Percentiles rank a stretch among this genome's conserved stretches.
These are phyloP conservation scores for Chionis minor DNA, from an alignment of 2,113 vertebrate species.

Conservation along the genomic window DNA sequence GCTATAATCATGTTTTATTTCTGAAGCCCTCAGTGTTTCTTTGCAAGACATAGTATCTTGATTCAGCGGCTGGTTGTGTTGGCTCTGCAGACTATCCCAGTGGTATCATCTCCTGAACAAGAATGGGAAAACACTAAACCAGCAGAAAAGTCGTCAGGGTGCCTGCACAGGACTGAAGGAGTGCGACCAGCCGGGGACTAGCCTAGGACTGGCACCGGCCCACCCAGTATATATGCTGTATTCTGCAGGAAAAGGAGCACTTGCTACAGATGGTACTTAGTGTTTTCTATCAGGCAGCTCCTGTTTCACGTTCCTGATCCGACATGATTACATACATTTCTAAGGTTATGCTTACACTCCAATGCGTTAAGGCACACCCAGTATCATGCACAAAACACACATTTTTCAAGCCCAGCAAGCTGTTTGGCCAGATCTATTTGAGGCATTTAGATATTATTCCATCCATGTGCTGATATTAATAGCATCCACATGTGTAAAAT, in stretches of 20 bases:
- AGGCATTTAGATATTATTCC: background rate
- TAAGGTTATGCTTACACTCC: background rate
- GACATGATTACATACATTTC: background rate
- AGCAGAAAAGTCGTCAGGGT: background rate
- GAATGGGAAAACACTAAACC: background rate
- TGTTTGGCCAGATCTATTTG: background rate
- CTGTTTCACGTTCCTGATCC: background rate
- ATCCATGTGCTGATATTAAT: background rate
- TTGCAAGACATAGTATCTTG: background rate
- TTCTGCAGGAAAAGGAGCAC: background rate
- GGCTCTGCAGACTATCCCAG: background rate
- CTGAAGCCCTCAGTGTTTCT: background rate
- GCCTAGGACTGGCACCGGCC: background rate
- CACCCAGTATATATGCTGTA: background rate
- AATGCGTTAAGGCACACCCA: background rate
- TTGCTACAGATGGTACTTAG: background rate
- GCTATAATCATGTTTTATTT: background rate
- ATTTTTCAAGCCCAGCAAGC: background rate
- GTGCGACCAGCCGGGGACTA: background rate
- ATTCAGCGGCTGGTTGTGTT: background rate
- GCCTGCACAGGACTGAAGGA: background rate
- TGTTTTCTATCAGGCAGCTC: background rate
- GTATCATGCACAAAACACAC: background rate
- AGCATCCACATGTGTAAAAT: background rate
- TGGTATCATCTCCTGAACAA: background rate